phyloP scores from a whole-genome alignment of 2,888 invertebrate genomes.

The Agriopis aurantiaria region DNA sequence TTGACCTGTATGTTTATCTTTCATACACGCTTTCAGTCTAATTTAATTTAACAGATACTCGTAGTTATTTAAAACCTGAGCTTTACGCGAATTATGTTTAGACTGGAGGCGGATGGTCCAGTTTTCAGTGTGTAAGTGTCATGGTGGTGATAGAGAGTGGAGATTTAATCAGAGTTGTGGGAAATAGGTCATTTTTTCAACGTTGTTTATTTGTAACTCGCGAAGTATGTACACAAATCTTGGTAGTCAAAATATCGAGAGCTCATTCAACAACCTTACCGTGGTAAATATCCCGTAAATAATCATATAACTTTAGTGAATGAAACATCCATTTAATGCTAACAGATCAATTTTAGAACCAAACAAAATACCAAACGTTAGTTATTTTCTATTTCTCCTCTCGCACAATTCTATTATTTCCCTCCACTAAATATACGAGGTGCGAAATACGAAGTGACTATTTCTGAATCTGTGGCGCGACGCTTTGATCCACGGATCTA shows the following conservation, averaged over 20 bases:
- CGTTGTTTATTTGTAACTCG: too few species aligned
- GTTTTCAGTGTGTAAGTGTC: conserved; percentile 20
- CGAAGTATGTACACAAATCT: too few species aligned
- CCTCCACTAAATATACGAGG: conserved; percentile 8
- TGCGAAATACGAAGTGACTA: neutral
- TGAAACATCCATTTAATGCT: too few species aligned
- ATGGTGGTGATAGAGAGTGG: neutral
- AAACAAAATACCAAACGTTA: conserved; percentile 1
- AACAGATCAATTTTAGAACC: neutral
- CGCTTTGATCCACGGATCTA: conserved; percentile 29
- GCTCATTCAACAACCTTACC: too few species aligned
- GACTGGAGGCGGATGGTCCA: conserved; percentile 36
- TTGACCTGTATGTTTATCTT: conserved; percentile 75
- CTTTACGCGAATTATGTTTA: conserved; percentile 46
- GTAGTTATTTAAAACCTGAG: conserved; percentile 48
- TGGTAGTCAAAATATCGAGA: too few species aligned
- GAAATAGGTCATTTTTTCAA: conserved; percentile 3
- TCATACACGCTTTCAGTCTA: conserved; percentile 52
- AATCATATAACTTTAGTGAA: too few species aligned
- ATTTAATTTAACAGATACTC: conserved; percentile 48
- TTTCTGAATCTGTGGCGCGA: conserved; percentile 4
- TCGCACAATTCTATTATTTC: conserved; percentile 16
- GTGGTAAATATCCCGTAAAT: too few species aligned
- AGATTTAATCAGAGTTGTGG: neutral
- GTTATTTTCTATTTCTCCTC: conserved; percentile 6